Evolutionary conservation across 2,888 invertebrate species (phyloP).

Genomic region (Luperina nickerlii): DNA sequence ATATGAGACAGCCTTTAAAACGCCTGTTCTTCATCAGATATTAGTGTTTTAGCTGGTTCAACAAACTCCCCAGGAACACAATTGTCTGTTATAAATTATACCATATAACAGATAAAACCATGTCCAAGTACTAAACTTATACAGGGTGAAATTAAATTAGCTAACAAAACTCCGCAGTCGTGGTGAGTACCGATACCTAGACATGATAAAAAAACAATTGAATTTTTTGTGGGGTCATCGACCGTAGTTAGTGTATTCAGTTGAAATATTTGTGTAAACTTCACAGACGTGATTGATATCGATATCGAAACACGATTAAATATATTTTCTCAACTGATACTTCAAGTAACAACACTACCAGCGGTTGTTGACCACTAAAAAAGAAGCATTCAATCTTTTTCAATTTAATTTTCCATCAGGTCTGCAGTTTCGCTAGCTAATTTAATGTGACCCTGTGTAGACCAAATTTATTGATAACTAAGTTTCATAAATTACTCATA

Average conservation of each 20-base stretch:
- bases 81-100: background rate
- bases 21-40: background rate
- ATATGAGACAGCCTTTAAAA: background rate
- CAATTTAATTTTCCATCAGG: no score
- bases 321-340: no score
- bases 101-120: background rate
- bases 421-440: background rate
- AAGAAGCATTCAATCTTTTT: no score
- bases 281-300: no score
- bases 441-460: background rate
- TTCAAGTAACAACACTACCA: no score
- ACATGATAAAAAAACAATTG: background rate
- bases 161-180: no score
- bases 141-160: no score
- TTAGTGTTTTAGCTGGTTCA: background rate
- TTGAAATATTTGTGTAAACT: no score
- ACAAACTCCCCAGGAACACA: background rate
- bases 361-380: no score
- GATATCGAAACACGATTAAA: no score
- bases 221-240: background rate
- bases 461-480: background rate
- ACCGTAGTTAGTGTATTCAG: background rate
- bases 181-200: background rate
- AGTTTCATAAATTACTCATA: background rate
- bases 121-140: background rate